Conservation (phyloP, 1,140 invertebrate species). For the Leptinotarsa lineolata region DNA sequence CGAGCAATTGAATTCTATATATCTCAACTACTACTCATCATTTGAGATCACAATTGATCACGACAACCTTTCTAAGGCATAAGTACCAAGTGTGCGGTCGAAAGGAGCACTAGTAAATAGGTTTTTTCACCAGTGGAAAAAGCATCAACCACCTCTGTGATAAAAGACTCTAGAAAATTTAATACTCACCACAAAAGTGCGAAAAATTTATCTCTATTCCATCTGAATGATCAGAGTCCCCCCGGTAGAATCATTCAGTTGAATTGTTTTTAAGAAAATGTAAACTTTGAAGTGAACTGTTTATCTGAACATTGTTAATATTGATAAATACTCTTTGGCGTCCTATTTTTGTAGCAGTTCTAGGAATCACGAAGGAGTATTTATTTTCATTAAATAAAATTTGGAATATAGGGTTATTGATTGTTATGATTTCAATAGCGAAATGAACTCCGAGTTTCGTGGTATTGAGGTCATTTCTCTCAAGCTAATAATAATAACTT, state of each 20-base stretch:
- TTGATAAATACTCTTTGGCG: conserved; percentile 52
- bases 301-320: conserved; percentile 66
- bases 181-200: background rate
- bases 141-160: background rate
- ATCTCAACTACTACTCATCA: conserved; percentile 4
- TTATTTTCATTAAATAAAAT: background rate
- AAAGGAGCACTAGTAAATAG: conserved; percentile 2
- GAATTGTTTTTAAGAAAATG: conserved; percentile 7
- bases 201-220: background rate
- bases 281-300: conserved; percentile 60
- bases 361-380: background rate
- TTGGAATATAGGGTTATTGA: background rate
- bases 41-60: conserved; percentile 9
- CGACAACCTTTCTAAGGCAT: background rate
- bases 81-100: background rate
- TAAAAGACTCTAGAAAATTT: background rate
- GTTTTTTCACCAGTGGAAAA: background rate
- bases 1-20: background rate
- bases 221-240: background rate
- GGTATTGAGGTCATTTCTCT: background rate
- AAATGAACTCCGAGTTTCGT: background rate
- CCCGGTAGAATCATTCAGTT: conserved; percentile 6
- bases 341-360: background rate
- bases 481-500: background rate
- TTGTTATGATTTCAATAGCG: background rate